Evolutionary conservation across 2,797 vertebrate genomes (phyloP), one percentile per base, ranked within the genome.

Genomic region (Loriculus beryllinus): DNA sequence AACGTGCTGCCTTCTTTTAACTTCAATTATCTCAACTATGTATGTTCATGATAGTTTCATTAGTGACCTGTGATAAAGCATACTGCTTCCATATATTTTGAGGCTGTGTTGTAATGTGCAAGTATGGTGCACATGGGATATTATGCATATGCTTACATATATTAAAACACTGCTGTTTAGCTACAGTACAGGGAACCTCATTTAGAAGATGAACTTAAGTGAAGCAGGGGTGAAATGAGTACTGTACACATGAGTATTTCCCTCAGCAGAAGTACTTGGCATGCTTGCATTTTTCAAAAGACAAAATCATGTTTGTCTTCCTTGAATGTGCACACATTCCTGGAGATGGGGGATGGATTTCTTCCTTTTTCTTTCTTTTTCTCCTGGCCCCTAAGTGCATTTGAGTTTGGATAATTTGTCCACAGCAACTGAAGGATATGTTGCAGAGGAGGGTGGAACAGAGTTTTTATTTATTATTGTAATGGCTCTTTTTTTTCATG

Each of bases 271-370:
- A 96, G 92, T 83, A 94, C 79, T 94, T 96, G 86, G 92, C 79
- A 86, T 82, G 82, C 85, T 95, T 91, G 88, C 59, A 68, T 95
- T 93, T 97, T 92, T 93, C 86, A 82, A 81, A 96, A 95, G 90
- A 96, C 93, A 97, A 86, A 97, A 96, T 97, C 93, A 94, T 90
- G 87, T 96, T 96, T 97, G 96, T 97, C 91, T 96, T 93, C 62
- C 84, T 90, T 96, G 82, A 89, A 91, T 93, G 95, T 92, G 89
- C 57, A 67, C 5, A 18, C 96, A 97, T 97, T 96, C 96, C 91
- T 96, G 74, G 42, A 90, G 88, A 43, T 91, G 95, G 94, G 80
- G 94, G 95, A 93, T 86, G 92, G 93, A 76, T 92, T 95, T 92
- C 80, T 88, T 92, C 92, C 65, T 39, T 89, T 91, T 35, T 79